phyloP scores from a whole-genome alignment of 2,888 invertebrate genomes.

The Aphidoletes aphidimyza region DNA sequence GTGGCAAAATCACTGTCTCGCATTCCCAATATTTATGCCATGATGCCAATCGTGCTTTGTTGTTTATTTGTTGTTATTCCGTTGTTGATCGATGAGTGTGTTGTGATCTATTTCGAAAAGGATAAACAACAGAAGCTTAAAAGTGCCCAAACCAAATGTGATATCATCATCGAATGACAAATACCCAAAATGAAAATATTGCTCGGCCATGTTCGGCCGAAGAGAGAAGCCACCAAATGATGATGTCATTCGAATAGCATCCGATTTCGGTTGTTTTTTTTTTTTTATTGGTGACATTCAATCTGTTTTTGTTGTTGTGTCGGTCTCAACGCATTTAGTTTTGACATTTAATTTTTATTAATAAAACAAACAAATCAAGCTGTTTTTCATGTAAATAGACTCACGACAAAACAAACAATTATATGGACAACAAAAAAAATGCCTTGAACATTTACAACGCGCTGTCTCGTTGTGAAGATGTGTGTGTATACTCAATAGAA shows the following conservation, averaged over 20 bases:
- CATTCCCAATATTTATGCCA: background rate
- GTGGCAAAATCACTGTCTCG: too few relatives aligned
- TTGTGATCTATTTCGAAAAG: background rate
- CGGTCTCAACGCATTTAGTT: background rate
- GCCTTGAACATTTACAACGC: too few relatives aligned
- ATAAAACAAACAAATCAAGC: background rate
- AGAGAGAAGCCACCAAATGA: too few relatives aligned
- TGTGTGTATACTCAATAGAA: too few relatives aligned
- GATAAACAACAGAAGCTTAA: background rate
- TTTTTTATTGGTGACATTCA: background rate
- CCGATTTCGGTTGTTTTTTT: too few relatives aligned
- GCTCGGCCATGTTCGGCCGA: too few relatives aligned
- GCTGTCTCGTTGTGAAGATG: too few relatives aligned
- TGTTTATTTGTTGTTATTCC: background rate
- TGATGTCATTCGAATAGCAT: conserved; percentile 10
- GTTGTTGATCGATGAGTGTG: conserved; percentile 17
- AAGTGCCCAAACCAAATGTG: background rate
- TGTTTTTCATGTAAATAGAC: background rate
- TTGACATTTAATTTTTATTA: background rate
- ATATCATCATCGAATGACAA: background rate
- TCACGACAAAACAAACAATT: background rate
- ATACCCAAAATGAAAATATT: background rate
- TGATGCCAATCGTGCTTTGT: conserved; percentile 24
- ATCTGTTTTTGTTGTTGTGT: background rate
- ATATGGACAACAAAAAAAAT: background rate